phyloP scores from a whole-genome alignment of 2,797 vertebrate species.

The Poeciliopsis infans region DNA sequence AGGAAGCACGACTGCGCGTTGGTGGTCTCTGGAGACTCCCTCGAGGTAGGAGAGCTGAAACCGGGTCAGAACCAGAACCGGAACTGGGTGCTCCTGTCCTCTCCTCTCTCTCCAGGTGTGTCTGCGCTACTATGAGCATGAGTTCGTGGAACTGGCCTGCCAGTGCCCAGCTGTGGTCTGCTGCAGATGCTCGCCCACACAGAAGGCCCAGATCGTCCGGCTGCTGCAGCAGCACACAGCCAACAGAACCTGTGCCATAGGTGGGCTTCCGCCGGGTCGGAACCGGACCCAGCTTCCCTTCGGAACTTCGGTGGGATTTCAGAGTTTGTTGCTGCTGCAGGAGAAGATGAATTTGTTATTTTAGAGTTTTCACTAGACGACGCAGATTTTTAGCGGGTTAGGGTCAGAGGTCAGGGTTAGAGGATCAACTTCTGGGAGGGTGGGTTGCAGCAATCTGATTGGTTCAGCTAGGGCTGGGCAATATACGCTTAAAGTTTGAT shows the following conservation, averaged over 20 bases:
- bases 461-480: background rate
- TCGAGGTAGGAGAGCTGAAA: constrained; percentile 85
- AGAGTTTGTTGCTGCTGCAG: background rate
- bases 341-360: background rate
- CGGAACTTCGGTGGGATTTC: background rate
- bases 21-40: constrained; percentile 95
- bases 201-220: constrained; percentile 93
- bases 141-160: constrained; percentile 95
- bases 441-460: background rate
- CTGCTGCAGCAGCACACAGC: constrained; percentile 91
- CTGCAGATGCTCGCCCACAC: constrained; percentile 96
- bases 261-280: constrained; percentile 69
- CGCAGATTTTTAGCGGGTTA: background rate
- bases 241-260: constrained; percentile 93
- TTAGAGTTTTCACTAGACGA: background rate
- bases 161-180: constrained; percentile 97
- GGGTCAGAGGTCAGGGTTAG: background rate
- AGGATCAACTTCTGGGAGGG: no score
- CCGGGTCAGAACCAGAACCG: background rate
- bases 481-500: no score
- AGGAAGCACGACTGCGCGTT: constrained; percentile 97
- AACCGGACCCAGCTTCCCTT: background rate
- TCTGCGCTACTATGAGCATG: constrained; percentile 94
- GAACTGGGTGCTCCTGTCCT: background rate
- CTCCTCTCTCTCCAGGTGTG: constrained; percentile 83